phyloP scores from a whole-genome alignment of 2,888 invertebrate genomes.

The Pollenia labialis region DNA sequence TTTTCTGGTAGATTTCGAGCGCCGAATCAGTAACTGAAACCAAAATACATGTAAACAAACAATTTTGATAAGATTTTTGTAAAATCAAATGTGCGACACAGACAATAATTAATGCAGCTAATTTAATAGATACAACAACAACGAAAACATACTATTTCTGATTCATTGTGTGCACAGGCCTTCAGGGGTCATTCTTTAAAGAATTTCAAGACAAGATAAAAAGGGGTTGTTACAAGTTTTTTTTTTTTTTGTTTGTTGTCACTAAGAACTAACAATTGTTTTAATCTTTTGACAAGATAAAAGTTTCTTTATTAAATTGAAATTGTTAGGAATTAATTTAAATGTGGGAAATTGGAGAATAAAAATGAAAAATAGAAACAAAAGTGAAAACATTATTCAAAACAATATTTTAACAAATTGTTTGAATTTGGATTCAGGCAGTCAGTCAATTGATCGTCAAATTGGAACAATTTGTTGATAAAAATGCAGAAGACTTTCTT shows the following conservation, averaged over 20 bases:
- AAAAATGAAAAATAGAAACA: neutral
- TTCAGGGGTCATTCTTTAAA: slow-evolving; percentile 12
- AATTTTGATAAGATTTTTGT: neutral
- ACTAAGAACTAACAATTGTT: neutral
- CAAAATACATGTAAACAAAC: slow-evolving; percentile 39
- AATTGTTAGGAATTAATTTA: slow-evolving; percentile 21
- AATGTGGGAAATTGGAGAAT: neutral
- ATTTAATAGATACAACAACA: slow-evolving; percentile 20
- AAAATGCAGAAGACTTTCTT: neutral
- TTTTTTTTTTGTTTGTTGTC: neutral
- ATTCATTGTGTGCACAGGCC: neutral
- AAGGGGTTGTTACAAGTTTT: slow-evolving; percentile 23
- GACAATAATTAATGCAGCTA: slow-evolving; percentile 21
- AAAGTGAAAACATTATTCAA: slow-evolving; percentile 3
- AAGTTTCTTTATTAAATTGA: neutral
- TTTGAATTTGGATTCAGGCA: neutral
- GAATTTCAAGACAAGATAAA: slow-evolving; percentile 6
- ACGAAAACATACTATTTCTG: neutral
- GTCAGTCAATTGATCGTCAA: neutral
- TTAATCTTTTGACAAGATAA: slow-evolving; percentile 3
- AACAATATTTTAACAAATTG: slow-evolving; percentile 5
- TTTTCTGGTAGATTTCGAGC: neutral
- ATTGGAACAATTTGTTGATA: slow-evolving; percentile 5
- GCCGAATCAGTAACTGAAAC: slow-evolving; percentile 9
- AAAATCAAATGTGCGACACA: neutral